Percentiles rank a stretch among this genome's conserved stretches.
Conservation (phyloP, 2,797 vertebrate genomes). For the Aphelocoma californica region DNA sequence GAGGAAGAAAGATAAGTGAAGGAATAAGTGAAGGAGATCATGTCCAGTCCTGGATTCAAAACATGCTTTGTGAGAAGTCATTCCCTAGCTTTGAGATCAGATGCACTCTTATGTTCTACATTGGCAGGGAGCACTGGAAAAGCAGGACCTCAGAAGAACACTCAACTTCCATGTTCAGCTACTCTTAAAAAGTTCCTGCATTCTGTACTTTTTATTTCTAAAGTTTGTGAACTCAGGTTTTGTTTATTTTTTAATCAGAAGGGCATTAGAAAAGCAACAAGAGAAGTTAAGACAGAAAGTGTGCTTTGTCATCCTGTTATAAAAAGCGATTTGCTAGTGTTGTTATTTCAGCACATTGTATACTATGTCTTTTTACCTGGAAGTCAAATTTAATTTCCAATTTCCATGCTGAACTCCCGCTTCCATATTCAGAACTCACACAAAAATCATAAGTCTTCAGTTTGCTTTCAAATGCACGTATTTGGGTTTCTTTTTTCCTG, state of each 20-base stretch:
- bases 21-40: background rate
- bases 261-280: background rate
- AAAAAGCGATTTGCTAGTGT: background rate
- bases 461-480: background rate
- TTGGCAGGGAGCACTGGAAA: background rate
- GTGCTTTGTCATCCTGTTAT: background rate
- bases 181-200: background rate
- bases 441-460: background rate
- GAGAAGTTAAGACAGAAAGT: background rate
- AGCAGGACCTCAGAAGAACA: background rate
- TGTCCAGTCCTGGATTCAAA: background rate
- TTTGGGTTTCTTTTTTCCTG: background rate
- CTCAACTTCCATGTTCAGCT: background rate
- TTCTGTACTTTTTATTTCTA: background rate
- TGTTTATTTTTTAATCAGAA: background rate
- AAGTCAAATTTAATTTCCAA: background rate
- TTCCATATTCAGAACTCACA: background rate
- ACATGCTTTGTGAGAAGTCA: background rate
- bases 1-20: background rate
- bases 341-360: background rate
- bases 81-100: background rate
- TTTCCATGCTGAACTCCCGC: background rate
- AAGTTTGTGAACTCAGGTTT: background rate
- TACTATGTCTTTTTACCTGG: background rate
- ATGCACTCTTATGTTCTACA: background rate